Evolutionary conservation across 1,140 invertebrate species (phyloP).

Genomic region (Drosophila nannoptera): DNA sequence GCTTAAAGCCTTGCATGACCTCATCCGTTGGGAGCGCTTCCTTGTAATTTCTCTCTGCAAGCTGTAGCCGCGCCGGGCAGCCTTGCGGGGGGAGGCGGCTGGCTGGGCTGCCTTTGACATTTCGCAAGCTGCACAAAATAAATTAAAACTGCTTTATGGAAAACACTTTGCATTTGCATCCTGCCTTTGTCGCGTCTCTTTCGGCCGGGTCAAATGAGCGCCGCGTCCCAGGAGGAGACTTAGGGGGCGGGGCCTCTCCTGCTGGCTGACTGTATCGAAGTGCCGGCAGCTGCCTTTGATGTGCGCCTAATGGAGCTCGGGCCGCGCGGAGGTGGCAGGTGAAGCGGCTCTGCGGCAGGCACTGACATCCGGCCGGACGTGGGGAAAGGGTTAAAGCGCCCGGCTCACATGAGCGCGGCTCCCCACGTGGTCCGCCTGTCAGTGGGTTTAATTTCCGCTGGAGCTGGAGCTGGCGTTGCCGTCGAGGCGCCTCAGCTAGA

Average conservation of each 20-base stretch:
- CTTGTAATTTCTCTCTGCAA: too few relatives aligned
- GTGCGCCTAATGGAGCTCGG: constrained; percentile 44
- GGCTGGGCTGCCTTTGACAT: constrained; percentile 60
- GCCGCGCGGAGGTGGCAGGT: constrained; percentile 43
- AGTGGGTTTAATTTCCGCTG: constrained; percentile 74
- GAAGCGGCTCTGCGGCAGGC: constrained; percentile 38
- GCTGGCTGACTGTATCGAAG: constrained; percentile 9
- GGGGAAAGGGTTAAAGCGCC: constrained; percentile 57
- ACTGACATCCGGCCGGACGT: constrained; percentile 35
- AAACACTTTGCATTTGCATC: constrained; percentile 59
- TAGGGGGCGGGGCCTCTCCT: not conserved
- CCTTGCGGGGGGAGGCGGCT: constrained; percentile 24
- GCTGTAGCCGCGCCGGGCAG: constrained; percentile 10
- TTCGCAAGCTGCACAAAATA: constrained; percentile 70
- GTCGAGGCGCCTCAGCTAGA: constrained; percentile 14
- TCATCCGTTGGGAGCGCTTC: too few relatives aligned
- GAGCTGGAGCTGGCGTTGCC: constrained; percentile 59
- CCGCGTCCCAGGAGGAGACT: constrained; percentile 33
- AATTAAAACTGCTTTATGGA: constrained; percentile 66
- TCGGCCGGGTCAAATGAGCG: constrained; percentile 42
- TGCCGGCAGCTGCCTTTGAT: constrained; percentile 63
- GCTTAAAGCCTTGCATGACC: too few relatives aligned
- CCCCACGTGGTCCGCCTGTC: constrained; percentile 54
- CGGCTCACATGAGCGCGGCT: constrained; percentile 38
- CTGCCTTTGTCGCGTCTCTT: constrained; percentile 61